Percentiles rank a stretch among this genome's conserved stretches.
phyloP scores from a whole-genome alignment of 2,888 invertebrate species.

The Thymelicus acteon region DNA sequence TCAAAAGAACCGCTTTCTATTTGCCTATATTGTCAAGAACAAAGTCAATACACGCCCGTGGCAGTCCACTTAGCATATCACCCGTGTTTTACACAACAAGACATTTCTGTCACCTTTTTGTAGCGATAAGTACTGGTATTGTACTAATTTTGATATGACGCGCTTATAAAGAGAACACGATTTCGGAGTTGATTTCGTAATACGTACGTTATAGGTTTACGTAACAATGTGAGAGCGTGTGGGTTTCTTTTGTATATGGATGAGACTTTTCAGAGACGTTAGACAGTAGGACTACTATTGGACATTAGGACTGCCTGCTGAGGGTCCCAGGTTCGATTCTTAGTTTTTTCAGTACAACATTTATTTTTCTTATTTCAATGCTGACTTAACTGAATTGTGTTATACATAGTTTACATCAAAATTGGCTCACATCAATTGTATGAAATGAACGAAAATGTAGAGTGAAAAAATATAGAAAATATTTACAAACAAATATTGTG shows the following conservation, averaged over 20 bases:
- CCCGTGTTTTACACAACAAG: conserved; percentile 10
- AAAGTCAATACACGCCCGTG: conserved; percentile 5
- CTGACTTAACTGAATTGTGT: no score
- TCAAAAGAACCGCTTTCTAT: conserved; percentile 34
- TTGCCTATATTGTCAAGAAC: conserved; percentile 38
- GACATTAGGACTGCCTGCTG: no score
- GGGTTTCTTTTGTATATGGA: neutral
- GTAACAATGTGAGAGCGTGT: neutral
- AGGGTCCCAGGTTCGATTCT: no score
- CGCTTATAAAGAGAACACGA: conserved; percentile 19
- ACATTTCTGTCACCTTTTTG: conserved; percentile 19
- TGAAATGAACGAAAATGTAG: no score
- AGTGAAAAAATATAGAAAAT: no score
- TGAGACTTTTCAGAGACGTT: neutral
- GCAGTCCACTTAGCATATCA: conserved; percentile 8
- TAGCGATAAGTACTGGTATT: conserved; percentile 16
- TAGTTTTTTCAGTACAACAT: no score
- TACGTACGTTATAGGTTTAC: neutral
- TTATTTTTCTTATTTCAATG: no score
- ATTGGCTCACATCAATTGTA: no score
- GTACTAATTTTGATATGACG: conserved; percentile 16
- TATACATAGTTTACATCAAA: no score
- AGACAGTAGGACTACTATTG: no score
- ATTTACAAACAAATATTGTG: no score
- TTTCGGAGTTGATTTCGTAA: conserved; percentile 7